A percentile compares a stretch with the other conserved stretches of the same genome.
Evolutionary conservation across 1,140 invertebrate species (phyloP).

Genomic region (Rhagoletis pomonella): DNA sequence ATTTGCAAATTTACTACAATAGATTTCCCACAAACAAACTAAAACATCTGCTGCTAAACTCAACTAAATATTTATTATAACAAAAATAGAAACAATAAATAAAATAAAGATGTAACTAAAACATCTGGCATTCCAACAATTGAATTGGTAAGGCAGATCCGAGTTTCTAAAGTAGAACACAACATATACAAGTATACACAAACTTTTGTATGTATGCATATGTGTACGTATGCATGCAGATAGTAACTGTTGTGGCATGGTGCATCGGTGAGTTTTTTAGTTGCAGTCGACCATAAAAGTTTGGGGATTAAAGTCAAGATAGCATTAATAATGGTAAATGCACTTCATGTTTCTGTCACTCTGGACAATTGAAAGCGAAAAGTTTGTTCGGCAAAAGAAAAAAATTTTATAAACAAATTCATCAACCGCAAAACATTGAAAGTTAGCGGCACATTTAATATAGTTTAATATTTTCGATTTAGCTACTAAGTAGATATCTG

Average conservation of each 20-base stretch:
- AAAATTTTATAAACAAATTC: too few species aligned
- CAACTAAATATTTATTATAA: not conserved
- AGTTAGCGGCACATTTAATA: too few species aligned
- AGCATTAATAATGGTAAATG: constrained; percentile 32
- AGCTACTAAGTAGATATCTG: too few species aligned
- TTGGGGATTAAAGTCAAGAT: constrained; percentile 20
- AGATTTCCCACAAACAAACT: constrained; percentile 13
- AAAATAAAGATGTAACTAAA: not conserved
- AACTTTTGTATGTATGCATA: not conserved
- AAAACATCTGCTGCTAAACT: not conserved
- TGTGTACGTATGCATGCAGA: not conserved
- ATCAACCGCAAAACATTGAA: too few species aligned
- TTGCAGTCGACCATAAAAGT: constrained; percentile 26
- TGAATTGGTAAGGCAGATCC: not conserved
- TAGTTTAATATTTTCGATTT: too few species aligned
- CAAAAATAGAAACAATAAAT: not conserved
- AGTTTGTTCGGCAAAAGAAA: too few species aligned
- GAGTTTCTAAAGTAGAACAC: too few species aligned
- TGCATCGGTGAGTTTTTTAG: too few species aligned
- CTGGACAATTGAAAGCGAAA: too few species aligned
- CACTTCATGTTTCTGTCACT: constrained; percentile 47
- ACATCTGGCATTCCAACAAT: not conserved
- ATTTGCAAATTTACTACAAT: constrained; percentile 16
- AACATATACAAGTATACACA: not conserved
- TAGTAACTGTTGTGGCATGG: not conserved